Conservation (phyloP, 2,113 vertebrate species). For the Pithys albifrons region DNA sequence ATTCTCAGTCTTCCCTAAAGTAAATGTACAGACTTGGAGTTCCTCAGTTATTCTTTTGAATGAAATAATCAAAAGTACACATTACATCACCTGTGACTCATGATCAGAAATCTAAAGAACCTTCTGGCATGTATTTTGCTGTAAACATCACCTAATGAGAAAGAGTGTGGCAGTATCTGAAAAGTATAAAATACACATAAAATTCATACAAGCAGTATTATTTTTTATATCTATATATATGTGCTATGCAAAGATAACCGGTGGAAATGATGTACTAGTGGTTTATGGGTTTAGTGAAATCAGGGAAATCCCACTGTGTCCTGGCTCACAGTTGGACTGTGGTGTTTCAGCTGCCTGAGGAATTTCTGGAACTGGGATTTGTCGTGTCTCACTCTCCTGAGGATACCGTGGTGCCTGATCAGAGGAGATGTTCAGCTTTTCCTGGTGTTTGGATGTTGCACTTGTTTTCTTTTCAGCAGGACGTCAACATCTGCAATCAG, state of each 20-base stretch:
- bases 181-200: background rate
- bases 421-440: background rate
- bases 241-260: background rate
- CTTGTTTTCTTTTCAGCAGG: background rate
- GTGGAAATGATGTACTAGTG: background rate
- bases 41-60: background rate
- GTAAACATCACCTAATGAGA: background rate
- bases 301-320: background rate
- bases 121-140: background rate
- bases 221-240: background rate
- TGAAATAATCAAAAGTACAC: background rate
- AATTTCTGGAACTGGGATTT: background rate
- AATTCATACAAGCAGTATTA: background rate
- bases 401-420: background rate
- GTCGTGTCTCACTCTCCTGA: accelerated
- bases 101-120: background rate
- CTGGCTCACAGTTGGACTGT: background rate
- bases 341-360: background rate
- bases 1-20: background rate
- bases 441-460: background rate
- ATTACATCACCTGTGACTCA: background rate
- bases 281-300: background rate
- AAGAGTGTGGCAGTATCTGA: background rate
- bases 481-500: background rate
- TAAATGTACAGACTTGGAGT: too few relatives aligned